Evolutionary conservation across 1,140 invertebrate genomes (phyloP), one percentile per base, ranked within the genome.

Genomic region (Drosophila santomea): DNA sequence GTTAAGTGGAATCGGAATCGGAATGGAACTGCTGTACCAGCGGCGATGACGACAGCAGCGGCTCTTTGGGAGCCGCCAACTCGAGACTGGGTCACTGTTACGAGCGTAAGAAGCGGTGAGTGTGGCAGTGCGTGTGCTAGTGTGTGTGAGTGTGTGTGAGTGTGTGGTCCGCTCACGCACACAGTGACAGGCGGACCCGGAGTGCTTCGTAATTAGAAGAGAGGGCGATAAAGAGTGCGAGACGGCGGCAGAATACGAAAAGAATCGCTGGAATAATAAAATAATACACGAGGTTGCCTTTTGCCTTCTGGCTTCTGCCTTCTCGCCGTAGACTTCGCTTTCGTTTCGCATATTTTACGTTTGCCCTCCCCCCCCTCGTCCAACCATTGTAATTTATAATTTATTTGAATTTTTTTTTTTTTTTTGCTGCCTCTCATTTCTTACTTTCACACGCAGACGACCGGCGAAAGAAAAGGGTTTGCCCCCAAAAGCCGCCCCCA

Each of bases 71-170:
- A 32, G 28, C 45, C 41, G 17, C n/a, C 25, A 28, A 59, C 43
- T 64, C 44, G 74, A 86, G 82, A 86, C 83, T 88, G 83, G 83
- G 83, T 88, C 83, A 88, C 79, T 88, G 79, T 88, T 89, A 88
- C 84, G 72, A 88, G 67, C 63, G 64, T 71, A 88, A 85, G 82
- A 85, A 78, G 72, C 66, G 56, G 58, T 58, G 58, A 74, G 45
- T 57, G 45, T 57, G 32, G 2, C 32, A 32, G 32, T 32, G 32
- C 32, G 32, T 10, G 32, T 25, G 23, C 23, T 4, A 20, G 20
- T 20, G 25, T 32, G 8, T 2, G 8, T 0, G 32, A 10, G 32
- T 10, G 28, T 8, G 28, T 10, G 28, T 10, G 7, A 10, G 32
- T 32, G 32, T 32, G 52, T 51, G 45, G 48, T 61, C 61, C 54